A percentile compares a stretch with the other conserved stretches of the same genome.
These are phyloP conservation scores for Drosophila orosa DNA, from an alignment of 1,140 invertebrate species.

Conservation along the genomic window DNA sequence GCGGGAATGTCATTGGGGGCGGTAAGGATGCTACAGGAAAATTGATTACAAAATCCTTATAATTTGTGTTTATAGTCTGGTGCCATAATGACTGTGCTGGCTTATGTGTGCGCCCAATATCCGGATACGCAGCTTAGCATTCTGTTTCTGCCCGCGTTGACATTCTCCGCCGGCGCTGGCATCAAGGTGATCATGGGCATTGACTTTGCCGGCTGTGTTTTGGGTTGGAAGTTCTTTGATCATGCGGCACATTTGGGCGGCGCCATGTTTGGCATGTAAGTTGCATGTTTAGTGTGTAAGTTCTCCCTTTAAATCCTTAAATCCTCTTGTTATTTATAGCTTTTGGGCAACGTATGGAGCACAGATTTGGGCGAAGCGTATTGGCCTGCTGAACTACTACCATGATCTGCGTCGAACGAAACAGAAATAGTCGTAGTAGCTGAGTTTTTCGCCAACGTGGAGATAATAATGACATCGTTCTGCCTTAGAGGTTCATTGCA, in stretches of 20 bases:
- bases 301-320: not conserved
- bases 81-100: constrained; percentile 95
- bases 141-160: constrained; percentile 94
- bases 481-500: constrained; percentile 44
- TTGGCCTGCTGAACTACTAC: constrained; percentile 74
- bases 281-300: not conserved
- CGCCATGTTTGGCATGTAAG: constrained; percentile 94
- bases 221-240: constrained; percentile 97
- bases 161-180: constrained; percentile 93
- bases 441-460: constrained; percentile 14
- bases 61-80: constrained; percentile 91
- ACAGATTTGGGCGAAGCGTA: constrained; percentile 77
- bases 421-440: constrained; percentile 63
- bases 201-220: constrained; percentile 91
- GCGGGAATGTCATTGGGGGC: constrained; percentile 94
- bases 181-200: constrained; percentile 93
- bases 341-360: constrained; percentile 77
- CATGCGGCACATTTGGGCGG: constrained; percentile 99
- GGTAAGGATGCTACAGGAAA: constrained; percentile 86
- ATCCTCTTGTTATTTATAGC: constrained; percentile 24
- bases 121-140: constrained; percentile 94
- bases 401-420: constrained; percentile 79
- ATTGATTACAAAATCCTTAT: not conserved
- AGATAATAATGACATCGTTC: constrained; percentile 36
- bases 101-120: constrained; percentile 93